A percentile compares a stretch with the other conserved stretches of the same genome.
These are phyloP conservation scores for Danaus chrysippus DNA, from an alignment of 2,888 invertebrate species.

Conservation along the genomic window DNA sequence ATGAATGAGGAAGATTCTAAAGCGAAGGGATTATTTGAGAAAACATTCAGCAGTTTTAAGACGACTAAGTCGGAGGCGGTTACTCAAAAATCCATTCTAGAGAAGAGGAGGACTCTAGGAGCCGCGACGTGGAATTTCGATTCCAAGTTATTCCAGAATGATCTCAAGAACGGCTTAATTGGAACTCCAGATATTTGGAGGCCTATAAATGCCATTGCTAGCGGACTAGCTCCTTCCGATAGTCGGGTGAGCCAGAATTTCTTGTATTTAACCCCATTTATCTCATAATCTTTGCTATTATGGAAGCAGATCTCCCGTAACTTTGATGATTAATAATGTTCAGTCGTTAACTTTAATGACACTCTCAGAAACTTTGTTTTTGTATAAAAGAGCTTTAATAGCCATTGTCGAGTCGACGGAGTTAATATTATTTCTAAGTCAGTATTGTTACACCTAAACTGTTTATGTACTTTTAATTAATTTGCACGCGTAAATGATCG, in stretches of 20 bases:
- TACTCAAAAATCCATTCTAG: conserved; percentile 73
- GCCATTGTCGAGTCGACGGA: neutral
- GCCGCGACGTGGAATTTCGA: conserved; percentile 85
- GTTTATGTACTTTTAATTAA: no score
- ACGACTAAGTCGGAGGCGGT: conserved; percentile 65
- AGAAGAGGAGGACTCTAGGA: conserved; percentile 82
- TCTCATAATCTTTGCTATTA: neutral
- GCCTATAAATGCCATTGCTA: conserved; percentile 81
- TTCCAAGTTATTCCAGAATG: conserved; percentile 80
- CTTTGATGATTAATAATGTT: conserved; percentile 15
- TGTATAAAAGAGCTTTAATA: conserved; percentile 4
- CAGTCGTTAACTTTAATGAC: conserved; percentile 18
- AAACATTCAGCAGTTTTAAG: conserved; percentile 72
- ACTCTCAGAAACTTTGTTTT: conserved; percentile 13
- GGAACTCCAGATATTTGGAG: conserved; percentile 86
- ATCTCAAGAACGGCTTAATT: conserved; percentile 78
- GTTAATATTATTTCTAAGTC: no score
- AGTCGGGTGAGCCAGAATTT: conserved; percentile 62
- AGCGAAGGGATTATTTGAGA: conserved; percentile 73
- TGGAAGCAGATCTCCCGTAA: conserved; percentile 6
- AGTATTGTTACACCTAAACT: no score
- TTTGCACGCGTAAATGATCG: no score
- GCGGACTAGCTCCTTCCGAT: conserved; percentile 78
- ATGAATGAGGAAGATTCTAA: conserved; percentile 70
- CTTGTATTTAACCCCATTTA: neutral